Evolutionary conservation across 2,113 vertebrate genomes (phyloP), one percentile per base, ranked within the genome.

Genomic region (Petroica traversi): DNA sequence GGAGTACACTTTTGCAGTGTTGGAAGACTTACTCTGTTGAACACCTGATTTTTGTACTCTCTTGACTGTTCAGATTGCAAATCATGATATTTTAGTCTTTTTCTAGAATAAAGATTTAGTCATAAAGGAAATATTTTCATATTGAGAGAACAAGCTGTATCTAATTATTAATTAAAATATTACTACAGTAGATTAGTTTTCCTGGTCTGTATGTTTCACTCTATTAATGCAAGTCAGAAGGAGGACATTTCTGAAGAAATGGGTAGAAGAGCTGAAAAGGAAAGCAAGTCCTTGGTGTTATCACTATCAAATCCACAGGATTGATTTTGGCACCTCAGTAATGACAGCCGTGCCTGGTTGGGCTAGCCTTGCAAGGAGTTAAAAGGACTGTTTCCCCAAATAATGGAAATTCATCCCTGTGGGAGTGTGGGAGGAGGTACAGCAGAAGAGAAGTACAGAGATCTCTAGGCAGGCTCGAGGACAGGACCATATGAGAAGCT

Each of bases 161-260:
- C 46, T 84, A 94, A 89, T 93, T 84, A 80, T 74, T 90, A 96
- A 92, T 92, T 94, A 95, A 94, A 93, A 71, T 31, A 84, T 86
- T 83, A 77, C 34, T 74, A 61, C n/a, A 91, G 86, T 71, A 81
- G 68, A 93, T 89, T 83, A 78, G 36, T 86, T 88, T 38, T 64
- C 57, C 28, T 89, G 57, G 36, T 63, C 69, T 84, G 15, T 61
- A 48, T 14, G 19, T 91, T 91, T 76, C 43, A 89, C 22, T 71
- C 61, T 67, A 63, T 86, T 81, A 92, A 71, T 52, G 19, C n/a
- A 75, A 93, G 48, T 55, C 52, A 89, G 68, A 86, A 91, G 51
- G 64, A 93, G 67, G 59, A 77, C 6, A 87, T 59, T 81, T 78
- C 57, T 87, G 61, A 81, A 81, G 48, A 91, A 84, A 87, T 26